Conservation (phyloP, 2,797 vertebrate genomes). For the Poliocrania exsul region DNA sequence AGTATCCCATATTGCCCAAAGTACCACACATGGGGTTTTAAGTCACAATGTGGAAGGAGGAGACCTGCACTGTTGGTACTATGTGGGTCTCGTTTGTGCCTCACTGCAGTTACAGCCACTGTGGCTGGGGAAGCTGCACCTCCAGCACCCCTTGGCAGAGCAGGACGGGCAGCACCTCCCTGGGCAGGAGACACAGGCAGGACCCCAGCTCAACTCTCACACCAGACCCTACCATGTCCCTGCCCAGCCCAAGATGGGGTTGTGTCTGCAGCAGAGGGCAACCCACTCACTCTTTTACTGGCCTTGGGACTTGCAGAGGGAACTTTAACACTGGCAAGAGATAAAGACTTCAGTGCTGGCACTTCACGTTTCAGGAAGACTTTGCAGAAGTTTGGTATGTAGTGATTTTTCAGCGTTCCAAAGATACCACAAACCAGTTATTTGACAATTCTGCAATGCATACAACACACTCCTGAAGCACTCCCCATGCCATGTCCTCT, state of each 20-base stretch:
- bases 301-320: background rate
- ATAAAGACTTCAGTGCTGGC: background rate
- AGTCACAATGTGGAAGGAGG: background rate
- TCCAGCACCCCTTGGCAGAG: fast-evolving
- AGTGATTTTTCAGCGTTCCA: background rate
- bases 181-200: background rate
- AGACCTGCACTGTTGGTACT: background rate
- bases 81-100: fast-evolving
- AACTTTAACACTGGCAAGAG: background rate
- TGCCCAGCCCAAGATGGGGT: fast-evolving
- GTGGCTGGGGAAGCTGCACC: background rate
- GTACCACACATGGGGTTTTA: background rate
- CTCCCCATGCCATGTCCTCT: background rate
- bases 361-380: background rate
- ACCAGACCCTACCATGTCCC: background rate
- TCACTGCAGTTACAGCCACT: too few relatives aligned
- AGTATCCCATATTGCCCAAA: fast-evolving
- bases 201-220: background rate
- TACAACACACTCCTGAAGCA: background rate
- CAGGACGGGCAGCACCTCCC: background rate
- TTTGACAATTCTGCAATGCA: background rate
- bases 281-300: background rate
- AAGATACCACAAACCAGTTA: background rate
- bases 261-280: fast-evolving
- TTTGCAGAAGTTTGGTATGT: background rate